These are phyloP conservation scores for Pristionchus pacificus DNA, from an alignment of 1,140 invertebrate species.

Conservation along the genomic window DNA sequence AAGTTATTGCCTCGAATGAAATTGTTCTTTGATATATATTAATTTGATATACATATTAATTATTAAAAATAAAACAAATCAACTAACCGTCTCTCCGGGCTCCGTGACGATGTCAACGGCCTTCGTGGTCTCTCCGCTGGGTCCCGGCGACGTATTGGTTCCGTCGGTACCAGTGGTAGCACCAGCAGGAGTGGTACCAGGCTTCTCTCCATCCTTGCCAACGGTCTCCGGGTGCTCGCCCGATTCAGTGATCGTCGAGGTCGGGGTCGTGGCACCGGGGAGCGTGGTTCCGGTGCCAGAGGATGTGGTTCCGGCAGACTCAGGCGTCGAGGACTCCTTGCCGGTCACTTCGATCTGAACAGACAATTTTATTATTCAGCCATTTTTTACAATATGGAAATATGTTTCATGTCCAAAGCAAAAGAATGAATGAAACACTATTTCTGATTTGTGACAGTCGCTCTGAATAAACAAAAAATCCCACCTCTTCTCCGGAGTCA, in stretches of 20 bases:
- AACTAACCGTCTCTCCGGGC: not conserved
- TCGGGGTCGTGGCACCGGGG: not conserved
- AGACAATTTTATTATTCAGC: no score
- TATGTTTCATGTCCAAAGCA: no score
- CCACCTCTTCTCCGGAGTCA: not conserved
- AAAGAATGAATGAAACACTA: no score
- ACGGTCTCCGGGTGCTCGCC: constrained; percentile 5
- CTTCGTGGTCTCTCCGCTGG: not conserved
- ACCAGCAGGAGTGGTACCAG: not conserved
- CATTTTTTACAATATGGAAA: no score
- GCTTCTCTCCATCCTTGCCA: not conserved
- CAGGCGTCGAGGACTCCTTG: not conserved
- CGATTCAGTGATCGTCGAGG: not conserved
- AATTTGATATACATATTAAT: no score
- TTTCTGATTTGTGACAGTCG: not conserved
- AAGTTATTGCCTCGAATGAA: no score
- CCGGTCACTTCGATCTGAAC: not conserved
- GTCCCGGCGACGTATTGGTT: not conserved
- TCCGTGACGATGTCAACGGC: not conserved
- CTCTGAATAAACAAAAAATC: no score
- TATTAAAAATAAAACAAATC: no score
- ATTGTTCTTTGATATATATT: not conserved
- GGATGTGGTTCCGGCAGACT: not conserved
- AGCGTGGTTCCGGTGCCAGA: constrained; percentile 8
- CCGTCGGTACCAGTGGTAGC: not conserved